Base-by-base conservation (phyloP, 2,797 vertebrate species). In the Margarornis squamiger region DNA sequence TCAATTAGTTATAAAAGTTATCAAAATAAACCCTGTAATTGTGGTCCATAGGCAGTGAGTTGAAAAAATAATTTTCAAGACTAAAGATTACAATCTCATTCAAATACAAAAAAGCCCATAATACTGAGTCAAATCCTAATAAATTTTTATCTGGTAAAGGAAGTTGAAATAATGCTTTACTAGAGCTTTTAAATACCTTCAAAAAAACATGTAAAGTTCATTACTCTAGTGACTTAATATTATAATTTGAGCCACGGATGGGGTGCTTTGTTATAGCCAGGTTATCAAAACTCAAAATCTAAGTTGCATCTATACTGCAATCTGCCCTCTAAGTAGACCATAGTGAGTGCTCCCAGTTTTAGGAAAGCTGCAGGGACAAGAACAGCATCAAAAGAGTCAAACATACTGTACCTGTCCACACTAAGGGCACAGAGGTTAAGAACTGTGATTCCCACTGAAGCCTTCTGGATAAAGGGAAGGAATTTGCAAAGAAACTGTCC, bases 351-450 rank as follows among this genome's bases (percentile, higher is more conserved):
- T 85, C 19, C 20, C 34, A 77, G 14, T 61, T 82, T 65, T 43
- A 65, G 54, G 48, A 93, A 34, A 80, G 51, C 39, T 91, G 23
- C 24, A 75, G 3, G 0, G 26, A 26, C 29, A 61, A 67, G 51
- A 84, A 22, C 5, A 43, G 9, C 19, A 12, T 32, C 38, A 77
- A 70, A 91, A 65, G 66, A 71, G 52, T 65, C 86, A 84, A 74
- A 88, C 30, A 66, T 71, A 90, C 61, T 77, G 94, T 98, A 99
- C 99, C 99, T 99, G 99, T 99, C 99, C 76, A 99, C 99, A 23
- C 99, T 99, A 86, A 99, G 99, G 65, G 99, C 99, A 16, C 99
- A 99, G 97, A 99, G 98, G 95, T 99, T 99, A 95, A 99, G 98
- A 29, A 99, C 99, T 6, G 99, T 99, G 97, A 99, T 99, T 94